Evolutionary conservation across 1,140 invertebrate genomes (phyloP), one percentile per base, ranked within the genome.

Genomic region (Cylas formicarius): DNA sequence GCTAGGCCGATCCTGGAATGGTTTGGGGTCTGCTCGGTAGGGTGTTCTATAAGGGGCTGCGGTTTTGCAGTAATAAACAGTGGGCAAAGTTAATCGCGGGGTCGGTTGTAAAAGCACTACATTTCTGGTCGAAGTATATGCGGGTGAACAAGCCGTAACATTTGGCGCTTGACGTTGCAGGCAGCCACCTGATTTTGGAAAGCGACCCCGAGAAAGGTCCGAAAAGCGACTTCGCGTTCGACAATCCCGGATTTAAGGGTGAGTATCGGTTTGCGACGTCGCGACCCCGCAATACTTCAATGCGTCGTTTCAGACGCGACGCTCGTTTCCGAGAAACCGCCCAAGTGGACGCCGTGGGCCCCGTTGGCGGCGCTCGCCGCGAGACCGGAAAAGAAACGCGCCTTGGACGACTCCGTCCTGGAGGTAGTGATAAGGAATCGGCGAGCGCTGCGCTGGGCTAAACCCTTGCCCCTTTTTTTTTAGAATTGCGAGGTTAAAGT

Each of bases 201-300:
- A 79, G 76, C 5, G 81, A 83, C 56, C 78, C 81, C 0, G 81
- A 83, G 56, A 79, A 75, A 31, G 80, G 80, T 1, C 78, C 78
- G 2, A 81, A 80, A 41, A 76, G 79, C 50, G 77, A 81, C 31
- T 86, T 80, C 57, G 82, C 82, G 0, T 86, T 84, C 61, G 84
- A 86, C 65, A 86, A 86, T 70, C 81, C 81, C 11, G 82, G 81
- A 28, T 86, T 85, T 70, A 76, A 77, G 65, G 75, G 76, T 70
- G 58, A 62, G 45, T 54, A 35, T 33, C 33, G 1, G 47, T 21
- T 29, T 11, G 4, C 23, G 6, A 14, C 14, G 1, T 1, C 1
- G 14, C 2, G 1, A 2, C 19, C 16, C 10, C 7, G 17, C 21
- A n/a, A 9, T 13, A 22, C 17, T 17, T 44, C 21, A 36, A 36